Base-by-base conservation (phyloP, 2,797 vertebrate species). In the Cynopterus sphinx region DNA sequence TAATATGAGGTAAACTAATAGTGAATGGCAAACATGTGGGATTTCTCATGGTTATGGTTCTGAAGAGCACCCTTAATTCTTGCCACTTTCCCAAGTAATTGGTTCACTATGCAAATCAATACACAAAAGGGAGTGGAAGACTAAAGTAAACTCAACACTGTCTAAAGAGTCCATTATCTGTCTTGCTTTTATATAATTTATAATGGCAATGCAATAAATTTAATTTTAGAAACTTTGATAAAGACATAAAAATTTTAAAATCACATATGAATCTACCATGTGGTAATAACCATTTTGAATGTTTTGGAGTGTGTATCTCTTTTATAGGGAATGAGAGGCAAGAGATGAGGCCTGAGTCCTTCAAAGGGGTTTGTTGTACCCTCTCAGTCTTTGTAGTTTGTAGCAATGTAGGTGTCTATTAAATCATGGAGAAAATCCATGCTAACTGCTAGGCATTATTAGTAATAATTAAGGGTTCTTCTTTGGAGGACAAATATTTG, bases 191-290 rank as follows among this genome's bases (percentile, higher is more conserved):
- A 49, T 39, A 59, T 28, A 6, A 49, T 70, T 67, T 39, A 59
- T 51, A 26, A 87, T 85, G 28, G 24, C 51, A 91, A 84, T 26
- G 28, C 2, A 78, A 86, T n/a, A 84, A 78, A 65, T 90, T 55
- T 92, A 75, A 95, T 36, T 90, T 92, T 57, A 61, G 24, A 77
- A 91, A 89, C 43, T 55, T 84, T 28, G 15, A 93, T 21, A 90
- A 78, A 86, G 28, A 22, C 19, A 82, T 68, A 70, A 81, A 85
- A 75, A 39, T 51, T 51, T 91, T 88, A 61, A 46, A 88, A 82
- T 33, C 13, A 11, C 26, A 57, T 68, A 22, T 46, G 26, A 92
- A 61, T 93, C 28, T 43, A 24, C 24, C 16, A 41, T 78, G 63
- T 2, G 12, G 19, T 89, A 36, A 70, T 17, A 97, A 73, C 2